Evolutionary conservation across 2,113 vertebrate species (phyloP).

Genomic region (Ageneiosus marmoratus): DNA sequence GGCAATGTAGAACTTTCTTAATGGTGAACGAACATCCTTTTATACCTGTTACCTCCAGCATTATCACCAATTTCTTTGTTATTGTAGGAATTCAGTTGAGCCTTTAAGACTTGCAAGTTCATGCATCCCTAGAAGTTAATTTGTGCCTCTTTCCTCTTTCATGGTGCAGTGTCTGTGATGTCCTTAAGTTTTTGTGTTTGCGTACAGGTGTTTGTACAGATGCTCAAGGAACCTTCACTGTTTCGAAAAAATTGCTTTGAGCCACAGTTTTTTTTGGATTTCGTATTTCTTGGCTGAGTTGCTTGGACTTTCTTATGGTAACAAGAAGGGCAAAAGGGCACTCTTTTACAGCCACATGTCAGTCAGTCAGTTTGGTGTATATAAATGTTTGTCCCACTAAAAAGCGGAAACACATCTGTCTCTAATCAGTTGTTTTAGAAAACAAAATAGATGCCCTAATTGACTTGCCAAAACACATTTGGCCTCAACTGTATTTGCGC

Average conservation of each 20-base stretch:
- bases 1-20: neutral
- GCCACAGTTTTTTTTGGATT: neutral
- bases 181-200: neutral
- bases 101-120: neutral
- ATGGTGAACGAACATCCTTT: neutral
- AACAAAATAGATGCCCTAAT: neutral
- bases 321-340: neutral
- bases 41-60: neutral
- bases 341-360: neutral
- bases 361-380: neutral
- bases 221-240: neutral
- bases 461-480: neutral
- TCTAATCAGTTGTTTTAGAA: neutral
- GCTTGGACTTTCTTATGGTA: neutral
- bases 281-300: neutral
- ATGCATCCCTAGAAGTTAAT: neutral
- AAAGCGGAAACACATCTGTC: neutral
- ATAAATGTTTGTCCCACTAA: neutral
- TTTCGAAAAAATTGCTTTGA: neutral
- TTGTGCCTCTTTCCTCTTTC: neutral
- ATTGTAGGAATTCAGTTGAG: neutral
- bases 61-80: neutral
- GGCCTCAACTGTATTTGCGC: neutral
- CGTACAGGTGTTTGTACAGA: neutral
- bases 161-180: neutral